Evolutionary conservation across 2,888 invertebrate genomes (phyloP), one percentile per base, ranked within the genome.

Genomic region (Chloromyia formosa): DNA sequence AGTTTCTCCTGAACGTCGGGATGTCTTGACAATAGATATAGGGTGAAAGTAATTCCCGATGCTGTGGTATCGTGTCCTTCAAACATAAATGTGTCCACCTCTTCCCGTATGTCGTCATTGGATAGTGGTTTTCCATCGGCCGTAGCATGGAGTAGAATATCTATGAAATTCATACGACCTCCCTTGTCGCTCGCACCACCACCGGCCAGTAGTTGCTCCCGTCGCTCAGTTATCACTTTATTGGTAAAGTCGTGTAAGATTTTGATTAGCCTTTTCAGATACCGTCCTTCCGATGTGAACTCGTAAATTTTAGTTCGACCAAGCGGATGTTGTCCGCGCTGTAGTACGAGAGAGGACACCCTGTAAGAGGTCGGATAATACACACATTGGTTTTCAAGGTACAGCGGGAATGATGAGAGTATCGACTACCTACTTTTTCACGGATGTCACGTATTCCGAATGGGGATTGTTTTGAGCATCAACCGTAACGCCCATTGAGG

Each of bases 1-100:
- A 88, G 86, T 45, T 84, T 82, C 64, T 83, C 83, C 77, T 86
- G 86, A 75, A 84, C 83, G 23, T 85, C 83, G 0, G 84, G 84
- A 80, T 85, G 79, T 12, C 81, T 82, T n/a, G 83, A 85, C 7
- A 86, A 77, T 53, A 85, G 76, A 45, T 85, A 84, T 1, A 86
- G 77, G 10, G 85, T 83, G 84, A 85, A 86, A 1, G 85, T 84
- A 66, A 86, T 85, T 0, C 85, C 86, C 1, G 86, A 85, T 9
- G 86, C 85, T 0, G 86, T 86, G 1, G 86, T 86, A 74, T 86
- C 86, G 27, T 86, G 86, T 1, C 80, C 80, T 77, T 78, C 64
- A n/a, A 74, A 73, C 61, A 73, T 62, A 18, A 73, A 73, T 2
- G 73, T 73, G 18, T 73, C 73, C 1, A 73, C 73, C 49, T 74